Conservation (phyloP, 2,113 vertebrate species). For the Corythornis cristatus region DNA sequence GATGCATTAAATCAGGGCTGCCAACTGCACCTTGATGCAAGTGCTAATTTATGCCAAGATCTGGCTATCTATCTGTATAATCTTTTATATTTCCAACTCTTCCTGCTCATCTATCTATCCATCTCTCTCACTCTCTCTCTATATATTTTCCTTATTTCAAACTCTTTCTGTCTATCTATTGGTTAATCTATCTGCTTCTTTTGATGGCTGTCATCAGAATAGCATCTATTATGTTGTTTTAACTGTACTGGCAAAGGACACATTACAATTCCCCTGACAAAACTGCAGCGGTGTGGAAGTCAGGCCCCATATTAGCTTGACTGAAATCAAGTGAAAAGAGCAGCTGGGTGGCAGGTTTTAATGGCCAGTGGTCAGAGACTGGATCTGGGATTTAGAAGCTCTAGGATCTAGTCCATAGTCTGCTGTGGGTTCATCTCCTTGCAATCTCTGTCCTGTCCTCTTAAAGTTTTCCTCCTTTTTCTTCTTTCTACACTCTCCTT, state of each 20-base stretch:
- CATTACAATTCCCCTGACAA: not conserved
- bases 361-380: not conserved
- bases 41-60: constrained; percentile 32
- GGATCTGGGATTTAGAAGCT: not conserved
- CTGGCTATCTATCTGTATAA: constrained; percentile 50
- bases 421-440: not conserved
- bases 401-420: not conserved
- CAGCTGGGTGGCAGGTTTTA: not conserved
- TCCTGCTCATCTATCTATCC: constrained; percentile 52
- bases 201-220: constrained; percentile 43
- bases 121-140: constrained; percentile 1
- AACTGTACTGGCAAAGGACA: not conserved
- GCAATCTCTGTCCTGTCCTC: not conserved
- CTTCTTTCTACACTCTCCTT: not conserved
- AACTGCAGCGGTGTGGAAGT: not conserved
- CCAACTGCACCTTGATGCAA: constrained; percentile 39
- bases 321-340: not conserved
- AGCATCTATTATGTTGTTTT: not conserved
- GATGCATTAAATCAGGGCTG: constrained; percentile 33
- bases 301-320: not conserved
- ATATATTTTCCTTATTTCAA: constrained; percentile 24
- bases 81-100: constrained; percentile 45
- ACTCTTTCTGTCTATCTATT: constrained; percentile 25
- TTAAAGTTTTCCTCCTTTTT: not conserved
- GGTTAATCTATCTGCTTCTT: constrained; percentile 47